Evolutionary conservation across 1,140 invertebrate species (phyloP).

Genomic region (Rhopalosiphum padi): DNA sequence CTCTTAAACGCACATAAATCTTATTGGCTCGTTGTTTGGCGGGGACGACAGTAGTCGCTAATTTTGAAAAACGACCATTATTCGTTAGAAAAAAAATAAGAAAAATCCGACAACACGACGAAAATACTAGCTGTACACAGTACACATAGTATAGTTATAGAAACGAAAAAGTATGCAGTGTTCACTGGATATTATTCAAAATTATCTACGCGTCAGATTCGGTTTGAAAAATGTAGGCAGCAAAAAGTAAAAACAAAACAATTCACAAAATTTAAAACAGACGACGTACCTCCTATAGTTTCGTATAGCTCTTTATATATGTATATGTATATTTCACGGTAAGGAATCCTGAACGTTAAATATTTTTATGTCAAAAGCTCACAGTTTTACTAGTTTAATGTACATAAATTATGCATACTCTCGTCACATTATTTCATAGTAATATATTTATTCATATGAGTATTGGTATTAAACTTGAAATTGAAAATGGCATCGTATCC

Average conservation of each 20-base stretch:
- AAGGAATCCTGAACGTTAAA: neutral
- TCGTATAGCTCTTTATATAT: neutral
- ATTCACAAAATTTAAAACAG: neutral
- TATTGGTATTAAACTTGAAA: neutral
- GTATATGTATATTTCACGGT: neutral
- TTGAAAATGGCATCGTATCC: neutral
- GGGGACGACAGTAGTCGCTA: neutral
- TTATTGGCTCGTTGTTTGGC: neutral
- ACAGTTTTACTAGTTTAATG: neutral
- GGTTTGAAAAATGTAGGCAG: neutral
- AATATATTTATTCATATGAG: too few species aligned
- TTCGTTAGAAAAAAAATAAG: neutral
- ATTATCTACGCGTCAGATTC: neutral
- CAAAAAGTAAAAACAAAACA: neutral
- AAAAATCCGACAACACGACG: neutral
- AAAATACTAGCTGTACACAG: neutral
- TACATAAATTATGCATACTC: neutral
- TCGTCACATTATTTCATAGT: too few species aligned
- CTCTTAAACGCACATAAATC: slow-evolving; percentile 55
- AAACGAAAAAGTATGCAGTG: neutral
- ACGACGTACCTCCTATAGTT: neutral
- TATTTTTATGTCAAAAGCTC: neutral
- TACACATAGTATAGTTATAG: neutral
- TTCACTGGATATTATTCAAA: neutral
- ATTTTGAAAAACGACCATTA: slow-evolving; percentile 53